Base-by-base conservation (phyloP, 2,797 vertebrate species). In the Notolepis coatsorum region DNA sequence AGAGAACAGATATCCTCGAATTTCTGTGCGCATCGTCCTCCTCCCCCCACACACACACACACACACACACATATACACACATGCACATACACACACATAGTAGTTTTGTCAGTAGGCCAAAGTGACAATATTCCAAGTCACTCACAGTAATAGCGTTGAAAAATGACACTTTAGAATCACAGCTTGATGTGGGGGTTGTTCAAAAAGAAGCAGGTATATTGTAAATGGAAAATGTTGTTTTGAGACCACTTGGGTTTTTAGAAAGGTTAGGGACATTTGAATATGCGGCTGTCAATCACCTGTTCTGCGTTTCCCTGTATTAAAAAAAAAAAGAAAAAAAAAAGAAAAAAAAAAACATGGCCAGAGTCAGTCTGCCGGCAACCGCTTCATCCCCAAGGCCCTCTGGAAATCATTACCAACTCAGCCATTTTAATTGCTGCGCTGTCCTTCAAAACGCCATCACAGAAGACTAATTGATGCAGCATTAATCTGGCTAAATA, bases 1-100 rank as follows among this genome's bases (percentile, higher is more conserved):
- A 98, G 96, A 98, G 96, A 98, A 98, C 96, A 98, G 96, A 98
- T 95, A 98, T 98, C 96, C 96, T 96, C 80, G 93, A 97, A 97
- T 98, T 96, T 98, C 95, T 98, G 96, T 98, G 95, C 95, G 92
- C 91, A 92, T 89, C 77, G 84, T 91, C 84, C 65, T 61, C 77
- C 73, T 62, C 62, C 68, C 68, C 71, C 73, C 70, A 57, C 62
- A 30, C n/a, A 10, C 20, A 21, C 23, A 33, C 33, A 43, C 2
- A 21, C 3, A 62, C 42, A 70, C 51, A 56, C 47, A 61, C 54
- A 68, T 33, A 81, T 37, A 67, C 37, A 82, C 39, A 70, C 31
- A 77, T 33, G 68, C 30, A 71, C 13, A 75, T 50, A 77, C 49
- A 31, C 48, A 31, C 48, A 33, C 48, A 51, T 20, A 60, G n/a